A percentile compares a stretch with the other conserved stretches of the same genome.
Evolutionary conservation across 2,888 invertebrate genomes (phyloP).

Genomic region (Synergus itoensis): DNA sequence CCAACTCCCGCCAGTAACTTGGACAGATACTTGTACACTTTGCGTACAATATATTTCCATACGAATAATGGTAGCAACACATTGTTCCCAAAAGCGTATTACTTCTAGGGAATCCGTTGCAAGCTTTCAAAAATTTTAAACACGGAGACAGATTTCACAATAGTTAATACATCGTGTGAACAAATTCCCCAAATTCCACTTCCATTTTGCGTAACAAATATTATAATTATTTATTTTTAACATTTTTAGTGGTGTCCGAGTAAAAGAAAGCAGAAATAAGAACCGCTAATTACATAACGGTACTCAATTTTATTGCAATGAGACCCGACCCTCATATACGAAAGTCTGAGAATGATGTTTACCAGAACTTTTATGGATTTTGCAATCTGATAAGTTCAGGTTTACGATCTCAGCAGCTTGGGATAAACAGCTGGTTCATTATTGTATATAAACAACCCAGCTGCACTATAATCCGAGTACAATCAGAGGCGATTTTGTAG

Average conservation of each 20-base stretch:
- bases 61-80: conserved; percentile 50
- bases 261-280: not conserved
- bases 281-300: not conserved
- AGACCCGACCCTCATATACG: not conserved
- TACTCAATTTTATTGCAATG: not conserved
- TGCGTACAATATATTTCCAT: not conserved
- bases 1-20: conserved; percentile 51
- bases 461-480: not conserved
- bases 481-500: not conserved
- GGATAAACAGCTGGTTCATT: not conserved
- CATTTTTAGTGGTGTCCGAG: too few relatives aligned
- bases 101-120: conserved; percentile 45
- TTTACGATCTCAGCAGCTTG: not conserved
- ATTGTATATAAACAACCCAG: not conserved
- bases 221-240: too few relatives aligned
- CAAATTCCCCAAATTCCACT: too few relatives aligned
- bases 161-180: not conserved
- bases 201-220: too few relatives aligned
- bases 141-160: not conserved
- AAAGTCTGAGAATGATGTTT: conserved; percentile 8
- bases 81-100: conserved; percentile 59
- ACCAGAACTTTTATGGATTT: not conserved
- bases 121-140: conserved; percentile 53
- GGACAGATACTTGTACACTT: conserved; percentile 40
- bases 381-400: not conserved